phyloP scores from a whole-genome alignment of 2,797 vertebrate species.

The Loriculus beryllinus region DNA sequence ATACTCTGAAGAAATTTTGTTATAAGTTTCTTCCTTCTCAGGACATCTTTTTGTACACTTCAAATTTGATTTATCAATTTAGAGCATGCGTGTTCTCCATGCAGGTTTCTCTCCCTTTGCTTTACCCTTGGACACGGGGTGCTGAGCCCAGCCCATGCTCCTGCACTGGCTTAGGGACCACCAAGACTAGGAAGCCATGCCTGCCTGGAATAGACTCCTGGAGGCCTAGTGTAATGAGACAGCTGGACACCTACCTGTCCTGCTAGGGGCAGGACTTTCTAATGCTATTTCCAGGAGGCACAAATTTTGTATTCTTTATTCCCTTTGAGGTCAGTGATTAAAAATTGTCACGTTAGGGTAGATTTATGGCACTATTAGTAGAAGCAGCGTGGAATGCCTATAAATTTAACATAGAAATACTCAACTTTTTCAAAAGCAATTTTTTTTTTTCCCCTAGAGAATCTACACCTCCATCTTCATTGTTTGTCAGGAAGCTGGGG shows the following conservation, averaged over 20 bases:
- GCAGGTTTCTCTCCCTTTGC: neutral
- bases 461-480: neutral
- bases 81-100: rapidly evolving
- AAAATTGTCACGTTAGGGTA: neutral
- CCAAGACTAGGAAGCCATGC: neutral
- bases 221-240: neutral
- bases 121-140: neutral
- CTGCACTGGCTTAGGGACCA: neutral
- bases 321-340: neutral
- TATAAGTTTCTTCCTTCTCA: neutral
- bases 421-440: neutral
- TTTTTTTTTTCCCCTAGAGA: neutral
- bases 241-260: neutral
- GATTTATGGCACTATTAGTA: neutral
- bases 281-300: neutral
- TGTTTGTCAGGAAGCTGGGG: neutral
- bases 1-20: neutral
- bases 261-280: neutral
- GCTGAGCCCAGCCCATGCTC: neutral
- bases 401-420: neutral
- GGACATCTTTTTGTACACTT: neutral
- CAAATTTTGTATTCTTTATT: neutral
- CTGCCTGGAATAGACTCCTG: neutral
- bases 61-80: neutral
- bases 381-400: neutral